phyloP scores from a whole-genome alignment of 1,140 invertebrate species.

The Lamellibrachia luymesi region DNA sequence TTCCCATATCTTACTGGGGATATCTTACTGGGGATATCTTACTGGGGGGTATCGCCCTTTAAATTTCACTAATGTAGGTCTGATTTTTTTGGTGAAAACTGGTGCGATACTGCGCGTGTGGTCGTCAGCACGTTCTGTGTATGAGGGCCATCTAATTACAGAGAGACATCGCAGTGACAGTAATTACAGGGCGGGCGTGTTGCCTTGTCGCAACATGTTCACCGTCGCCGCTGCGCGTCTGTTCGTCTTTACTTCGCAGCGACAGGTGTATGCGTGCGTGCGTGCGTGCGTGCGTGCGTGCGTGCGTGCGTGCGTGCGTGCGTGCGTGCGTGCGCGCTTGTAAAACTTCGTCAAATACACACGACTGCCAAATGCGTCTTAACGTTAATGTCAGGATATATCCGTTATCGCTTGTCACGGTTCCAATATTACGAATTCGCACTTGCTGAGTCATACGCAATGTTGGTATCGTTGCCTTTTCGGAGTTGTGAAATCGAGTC shows the following conservation, averaged over 20 bases:
- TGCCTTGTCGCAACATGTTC: neutral
- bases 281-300: neutral
- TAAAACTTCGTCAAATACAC: neutral
- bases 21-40: too few species aligned
- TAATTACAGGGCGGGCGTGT: neutral
- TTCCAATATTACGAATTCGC: neutral
- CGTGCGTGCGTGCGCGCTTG: neutral
- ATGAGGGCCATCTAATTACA: neutral
- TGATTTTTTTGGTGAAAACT: neutral
- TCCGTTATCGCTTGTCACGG: neutral
- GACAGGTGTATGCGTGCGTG: neutral
- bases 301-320: too few species aligned
- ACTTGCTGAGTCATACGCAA: neutral
- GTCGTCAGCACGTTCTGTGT: neutral
- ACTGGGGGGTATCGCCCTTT: neutral
- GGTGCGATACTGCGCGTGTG: neutral
- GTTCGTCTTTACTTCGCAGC: too few species aligned
- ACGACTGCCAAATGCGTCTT: neutral
- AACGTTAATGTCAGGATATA: neutral
- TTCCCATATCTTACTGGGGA: too few species aligned
- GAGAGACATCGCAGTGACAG: neutral
- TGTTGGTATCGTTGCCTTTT: neutral
- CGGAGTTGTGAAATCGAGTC: conserved; percentile 3
- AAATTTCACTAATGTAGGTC: neutral
- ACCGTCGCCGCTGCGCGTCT: neutral